phyloP scores from a whole-genome alignment of 2,113 vertebrate species.

The Pituophis catenifer region DNA sequence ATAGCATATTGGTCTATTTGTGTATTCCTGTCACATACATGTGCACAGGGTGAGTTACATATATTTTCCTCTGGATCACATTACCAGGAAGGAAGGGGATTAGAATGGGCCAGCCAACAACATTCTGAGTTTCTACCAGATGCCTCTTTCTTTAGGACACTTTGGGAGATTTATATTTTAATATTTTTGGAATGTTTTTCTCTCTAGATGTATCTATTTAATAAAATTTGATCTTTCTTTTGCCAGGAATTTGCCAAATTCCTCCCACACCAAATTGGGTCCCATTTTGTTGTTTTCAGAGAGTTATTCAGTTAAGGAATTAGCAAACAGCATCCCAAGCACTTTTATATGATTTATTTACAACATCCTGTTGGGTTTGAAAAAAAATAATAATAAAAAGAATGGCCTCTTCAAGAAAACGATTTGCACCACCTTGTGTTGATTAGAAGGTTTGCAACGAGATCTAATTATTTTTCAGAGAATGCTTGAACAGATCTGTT shows the following conservation, averaged over 20 bases:
- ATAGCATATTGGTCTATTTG: neutral
- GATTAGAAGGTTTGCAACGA: neutral
- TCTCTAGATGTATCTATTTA: neutral
- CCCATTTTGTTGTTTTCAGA: neutral
- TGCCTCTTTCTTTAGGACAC: neutral
- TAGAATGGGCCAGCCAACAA: neutral
- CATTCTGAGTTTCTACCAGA: neutral
- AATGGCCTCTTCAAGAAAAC: neutral
- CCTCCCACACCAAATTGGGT: neutral
- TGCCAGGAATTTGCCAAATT: neutral
- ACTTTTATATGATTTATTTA: neutral
- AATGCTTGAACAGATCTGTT: neutral
- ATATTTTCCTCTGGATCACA: neutral
- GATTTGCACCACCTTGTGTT: constrained; percentile 9
- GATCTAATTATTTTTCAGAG: neutral
- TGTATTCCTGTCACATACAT: neutral
- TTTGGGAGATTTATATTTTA: neutral
- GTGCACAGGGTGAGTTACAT: neutral
- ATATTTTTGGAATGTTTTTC: neutral
- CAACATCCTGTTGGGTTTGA: neutral
- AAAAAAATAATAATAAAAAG: neutral
- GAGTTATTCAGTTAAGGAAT: neutral
- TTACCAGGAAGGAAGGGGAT: neutral
- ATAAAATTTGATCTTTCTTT: neutral
- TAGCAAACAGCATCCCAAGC: neutral